Conservation (phyloP, 1,140 invertebrate genomes). For the Elysia chlorotica region DNA sequence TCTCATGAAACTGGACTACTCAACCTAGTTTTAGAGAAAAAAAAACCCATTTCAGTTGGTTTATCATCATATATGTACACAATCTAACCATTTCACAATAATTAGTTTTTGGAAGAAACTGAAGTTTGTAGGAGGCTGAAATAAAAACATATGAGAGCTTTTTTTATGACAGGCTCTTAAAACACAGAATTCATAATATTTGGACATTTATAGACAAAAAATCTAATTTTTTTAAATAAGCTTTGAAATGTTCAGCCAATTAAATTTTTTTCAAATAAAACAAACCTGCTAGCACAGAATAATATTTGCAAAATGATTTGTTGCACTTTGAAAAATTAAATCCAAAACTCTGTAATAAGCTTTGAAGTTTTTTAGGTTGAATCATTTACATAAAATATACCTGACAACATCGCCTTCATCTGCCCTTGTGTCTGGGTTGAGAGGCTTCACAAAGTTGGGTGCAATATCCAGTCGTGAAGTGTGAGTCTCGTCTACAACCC, state of each 20-base stretch:
- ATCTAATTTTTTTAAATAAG: neutral
- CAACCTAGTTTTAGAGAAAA: neutral
- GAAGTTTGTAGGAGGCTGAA: no score
- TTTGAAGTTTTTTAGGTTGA: no score
- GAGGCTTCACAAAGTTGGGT: constrained; percentile 51
- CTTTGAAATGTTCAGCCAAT: neutral
- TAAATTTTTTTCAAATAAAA: constrained; percentile 3
- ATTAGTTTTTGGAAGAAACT: neutral
- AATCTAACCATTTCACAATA: neutral
- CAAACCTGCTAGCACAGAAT: no score
- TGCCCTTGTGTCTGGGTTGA: constrained; percentile 41
- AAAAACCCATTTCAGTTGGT: constrained; percentile 1
- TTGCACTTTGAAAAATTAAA: no score
- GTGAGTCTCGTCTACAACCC: constrained; percentile 42
- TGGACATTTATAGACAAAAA: no score
- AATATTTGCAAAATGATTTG: no score
- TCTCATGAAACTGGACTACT: neutral
- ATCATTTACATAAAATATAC: no score
- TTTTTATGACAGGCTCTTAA: no score
- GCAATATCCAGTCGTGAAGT: constrained; percentile 45
- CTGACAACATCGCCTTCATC: constrained; percentile 53
- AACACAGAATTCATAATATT: no score
- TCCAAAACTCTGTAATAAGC: no score
- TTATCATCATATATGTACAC: neutral
- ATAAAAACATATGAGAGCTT: no score